Conservation (phyloP, 2,113 vertebrate species). For the Cranoglanis bouderius region DNA sequence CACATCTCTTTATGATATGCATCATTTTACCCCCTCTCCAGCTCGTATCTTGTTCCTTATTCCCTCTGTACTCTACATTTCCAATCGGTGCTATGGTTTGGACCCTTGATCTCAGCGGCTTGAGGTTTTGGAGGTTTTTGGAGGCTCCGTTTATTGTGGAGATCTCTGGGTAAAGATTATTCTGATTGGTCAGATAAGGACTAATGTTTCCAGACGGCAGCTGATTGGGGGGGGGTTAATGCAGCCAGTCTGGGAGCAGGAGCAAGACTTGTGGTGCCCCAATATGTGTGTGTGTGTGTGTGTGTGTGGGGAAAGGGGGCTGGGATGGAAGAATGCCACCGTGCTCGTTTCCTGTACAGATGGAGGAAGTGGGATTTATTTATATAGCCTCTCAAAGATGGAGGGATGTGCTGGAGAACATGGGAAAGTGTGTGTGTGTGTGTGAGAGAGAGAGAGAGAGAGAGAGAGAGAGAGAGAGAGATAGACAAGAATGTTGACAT, state of each 20-base stretch:
- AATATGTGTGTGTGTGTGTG: constrained; percentile 33
- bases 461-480: constrained; percentile 12
- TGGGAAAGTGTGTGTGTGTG: too few relatives aligned
- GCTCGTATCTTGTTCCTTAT: background rate
- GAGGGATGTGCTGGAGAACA: background rate
- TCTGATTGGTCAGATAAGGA: constrained; percentile 27
- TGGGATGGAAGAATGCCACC: constrained; percentile 31
- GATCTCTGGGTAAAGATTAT: constrained; percentile 9
- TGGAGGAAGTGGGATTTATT: constrained; percentile 46
- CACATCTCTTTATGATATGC: background rate
- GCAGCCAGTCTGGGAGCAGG: constrained; percentile 5
- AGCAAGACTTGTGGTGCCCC: background rate
- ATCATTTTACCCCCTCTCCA: background rate
- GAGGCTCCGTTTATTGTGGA: constrained; percentile 5
- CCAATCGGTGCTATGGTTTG: background rate
- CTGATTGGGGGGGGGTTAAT: background rate
- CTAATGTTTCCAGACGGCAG: constrained; percentile 13
- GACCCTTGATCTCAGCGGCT: background rate
- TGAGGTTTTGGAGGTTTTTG: background rate
- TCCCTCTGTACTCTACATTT: background rate
- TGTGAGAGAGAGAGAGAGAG: background rate
- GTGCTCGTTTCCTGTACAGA: constrained; percentile 46
- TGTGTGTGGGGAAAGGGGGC: constrained; percentile 10
- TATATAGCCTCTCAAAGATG: constrained; percentile 29
- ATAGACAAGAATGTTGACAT: background rate